These are phyloP conservation scores for Dissostichus mawsoni DNA, from an alignment of 2,113 vertebrate genomes.

Conservation along the genomic window DNA sequence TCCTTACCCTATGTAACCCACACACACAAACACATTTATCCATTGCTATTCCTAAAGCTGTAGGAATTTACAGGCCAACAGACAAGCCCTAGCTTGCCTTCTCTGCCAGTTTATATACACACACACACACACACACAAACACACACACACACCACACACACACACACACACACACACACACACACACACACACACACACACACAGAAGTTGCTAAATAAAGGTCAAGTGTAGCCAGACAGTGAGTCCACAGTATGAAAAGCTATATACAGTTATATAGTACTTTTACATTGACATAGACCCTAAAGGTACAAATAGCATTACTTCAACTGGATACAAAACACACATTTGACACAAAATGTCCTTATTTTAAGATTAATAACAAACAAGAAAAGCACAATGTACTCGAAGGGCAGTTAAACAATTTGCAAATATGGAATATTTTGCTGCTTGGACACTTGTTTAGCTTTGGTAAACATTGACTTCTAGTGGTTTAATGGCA, in stretches of 20 bases:
- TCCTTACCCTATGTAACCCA: constrained; percentile 29
- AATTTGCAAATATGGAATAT: too few species aligned
- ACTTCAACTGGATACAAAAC: too few species aligned
- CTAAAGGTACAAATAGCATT: too few species aligned
- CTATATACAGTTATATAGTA: too few species aligned
- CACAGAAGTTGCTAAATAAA: constrained; percentile 46
- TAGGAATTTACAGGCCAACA: constrained; percentile 71
- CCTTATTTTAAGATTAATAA: too few species aligned
- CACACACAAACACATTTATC: constrained; percentile 17
- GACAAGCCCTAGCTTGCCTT: constrained; percentile 68
- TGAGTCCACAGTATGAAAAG: neutral
- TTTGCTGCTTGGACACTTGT: neutral
- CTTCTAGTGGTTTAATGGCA: constrained; percentile 16
- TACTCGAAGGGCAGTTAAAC: too few species aligned
- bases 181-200: constrained; percentile 32
- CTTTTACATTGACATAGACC: too few species aligned
- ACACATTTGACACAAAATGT: too few species aligned
- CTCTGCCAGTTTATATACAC: constrained; percentile 22
- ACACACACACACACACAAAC: constrained; percentile 35
- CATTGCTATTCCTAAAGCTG: constrained; percentile 71
- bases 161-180: constrained; percentile 13
- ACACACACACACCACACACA: constrained; percentile 26
- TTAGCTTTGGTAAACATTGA: neutral
- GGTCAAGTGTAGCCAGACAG: constrained; percentile 19
- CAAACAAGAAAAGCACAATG: too few species aligned